These are phyloP conservation scores for Triops longicaudatus DNA, from an alignment of 1,140 invertebrate genomes.

Conservation along the genomic window DNA sequence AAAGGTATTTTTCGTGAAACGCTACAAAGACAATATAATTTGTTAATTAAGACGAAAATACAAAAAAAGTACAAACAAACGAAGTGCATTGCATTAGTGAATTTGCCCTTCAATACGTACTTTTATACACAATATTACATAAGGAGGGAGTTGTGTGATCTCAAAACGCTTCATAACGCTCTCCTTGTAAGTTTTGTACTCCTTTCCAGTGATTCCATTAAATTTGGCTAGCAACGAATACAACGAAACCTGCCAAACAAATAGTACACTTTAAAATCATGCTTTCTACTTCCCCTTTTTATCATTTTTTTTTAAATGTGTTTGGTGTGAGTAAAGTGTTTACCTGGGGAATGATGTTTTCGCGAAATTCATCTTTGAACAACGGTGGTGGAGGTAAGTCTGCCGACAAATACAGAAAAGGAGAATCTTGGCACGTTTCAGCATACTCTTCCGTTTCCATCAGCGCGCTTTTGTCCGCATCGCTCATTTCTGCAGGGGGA, in stretches of 20 bases:
- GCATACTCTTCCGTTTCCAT: slow-evolving; percentile 77
- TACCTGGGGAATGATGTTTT: slow-evolving; percentile 97
- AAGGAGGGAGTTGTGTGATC: slow-evolving; percentile 89
- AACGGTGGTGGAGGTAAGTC: slow-evolving; percentile 92
- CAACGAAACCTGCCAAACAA: slow-evolving; percentile 66
- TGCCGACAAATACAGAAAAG: slow-evolving; percentile 91
- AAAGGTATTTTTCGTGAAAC: slow-evolving; percentile 98
- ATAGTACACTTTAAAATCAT: not conserved
- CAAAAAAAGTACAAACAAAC: not conserved
- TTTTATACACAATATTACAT: slow-evolving; percentile 94
- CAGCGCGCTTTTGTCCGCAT: slow-evolving; percentile 71
- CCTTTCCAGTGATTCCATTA: slow-evolving; percentile 89
- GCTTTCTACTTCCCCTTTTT: not conserved
- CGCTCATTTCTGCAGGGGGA: slow-evolving; percentile 83
- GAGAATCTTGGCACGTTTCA: slow-evolving; percentile 76
- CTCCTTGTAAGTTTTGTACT: slow-evolving; percentile 99
- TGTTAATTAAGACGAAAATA: slow-evolving; percentile 24
- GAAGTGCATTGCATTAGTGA: not conserved
- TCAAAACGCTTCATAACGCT: slow-evolving; percentile 96
- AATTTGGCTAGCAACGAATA: slow-evolving; percentile 90
- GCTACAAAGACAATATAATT: slow-evolving; percentile 43
- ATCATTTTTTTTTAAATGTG: slow-evolving; percentile 6
- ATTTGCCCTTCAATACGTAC: slow-evolving; percentile 38
- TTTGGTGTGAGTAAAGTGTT: not conserved
- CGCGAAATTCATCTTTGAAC: slow-evolving; percentile 92